Base-by-base conservation (phyloP, 2,797 vertebrate genomes). In the Crenuchus spilurus region DNA sequence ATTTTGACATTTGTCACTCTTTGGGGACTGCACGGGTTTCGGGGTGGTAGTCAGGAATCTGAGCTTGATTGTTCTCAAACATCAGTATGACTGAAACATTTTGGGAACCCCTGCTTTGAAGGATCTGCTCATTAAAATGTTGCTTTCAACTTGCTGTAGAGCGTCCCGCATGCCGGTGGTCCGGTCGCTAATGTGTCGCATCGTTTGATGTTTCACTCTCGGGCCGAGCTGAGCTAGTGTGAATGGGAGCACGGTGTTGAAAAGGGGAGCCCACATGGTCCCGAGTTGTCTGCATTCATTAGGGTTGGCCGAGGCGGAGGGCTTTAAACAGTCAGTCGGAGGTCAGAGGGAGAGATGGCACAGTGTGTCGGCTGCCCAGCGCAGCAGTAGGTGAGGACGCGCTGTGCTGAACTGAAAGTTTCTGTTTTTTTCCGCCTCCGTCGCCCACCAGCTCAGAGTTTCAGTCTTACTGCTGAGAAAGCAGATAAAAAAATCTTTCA, bases 281-380 rank as follows among this genome's bases (percentile, higher is more conserved):
- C 30, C 55, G n/a, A 31, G 48, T 48, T 51, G 46, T 37, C 49
- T 9, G 20, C 57, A 49, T 65, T 73, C 71, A 65, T 73, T 65
- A 73, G 39, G 49, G 63, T 30, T 8, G 22, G 48, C 30, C 26
- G 60, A 52, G 70, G 46, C 61, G 28, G 28, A 65, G 39, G 26
- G 6, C 61, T 73, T 46, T 44, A 64, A 65, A 46, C 22, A 31
- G 51, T 64, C 61, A 65, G 22, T 26, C 37, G 20, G 4, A 63
- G 49, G 39, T 73, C 61, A 14, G 49, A 46, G 30, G 26, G 39
- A 44, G 14, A 2, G 71, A 6, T n/a, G 16, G 7, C 69, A 16
- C 49, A 35, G 71, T 49, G 61, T 35, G 61, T 42, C 28, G 7
- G 28, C 0, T 16, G 5, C 61, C 49, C 71, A 46, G 37, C 9